Percentiles rank a stretch among this genome's conserved stretches.
Conservation (phyloP, 2,113 vertebrate species). For the Petrocephalus zakoni region DNA sequence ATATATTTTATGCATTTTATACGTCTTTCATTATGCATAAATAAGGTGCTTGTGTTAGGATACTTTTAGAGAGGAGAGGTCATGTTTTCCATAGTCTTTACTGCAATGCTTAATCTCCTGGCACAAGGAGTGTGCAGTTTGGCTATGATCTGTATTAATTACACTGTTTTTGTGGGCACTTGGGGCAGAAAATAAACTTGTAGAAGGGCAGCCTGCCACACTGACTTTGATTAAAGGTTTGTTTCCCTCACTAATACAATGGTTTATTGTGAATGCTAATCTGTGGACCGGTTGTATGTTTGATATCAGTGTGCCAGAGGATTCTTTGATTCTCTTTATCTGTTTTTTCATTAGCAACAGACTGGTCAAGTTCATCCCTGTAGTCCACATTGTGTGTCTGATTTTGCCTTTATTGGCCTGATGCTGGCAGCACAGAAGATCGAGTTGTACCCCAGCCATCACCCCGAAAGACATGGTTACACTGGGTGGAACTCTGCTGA, state of each 20-base stretch:
- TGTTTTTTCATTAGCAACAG: not conserved
- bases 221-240: slow-evolving; percentile 27
- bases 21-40: not conserved
- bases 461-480: not conserved
- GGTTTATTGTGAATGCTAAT: not conserved
- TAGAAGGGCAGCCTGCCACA: slow-evolving; percentile 30
- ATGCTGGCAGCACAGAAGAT: not conserved
- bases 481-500: not conserved
- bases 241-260: slow-evolving; percentile 6
- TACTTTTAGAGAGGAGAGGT: not conserved
- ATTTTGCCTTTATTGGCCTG: not conserved
- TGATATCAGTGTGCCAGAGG: not conserved
- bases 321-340: not conserved
- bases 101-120: slow-evolving; percentile 27
- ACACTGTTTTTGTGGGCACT: slow-evolving; percentile 27
- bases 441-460: not conserved
- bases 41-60: not conserved
- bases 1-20: not conserved
- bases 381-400: not conserved
- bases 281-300: not conserved
- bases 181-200: slow-evolving; percentile 20
- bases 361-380: not conserved
- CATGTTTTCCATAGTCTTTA: slow-evolving; percentile 28
- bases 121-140: slow-evolving; percentile 18
- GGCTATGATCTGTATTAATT: slow-evolving; percentile 33